phyloP scores from a whole-genome alignment of 1,140 invertebrate species.

The Formica selysi region DNA sequence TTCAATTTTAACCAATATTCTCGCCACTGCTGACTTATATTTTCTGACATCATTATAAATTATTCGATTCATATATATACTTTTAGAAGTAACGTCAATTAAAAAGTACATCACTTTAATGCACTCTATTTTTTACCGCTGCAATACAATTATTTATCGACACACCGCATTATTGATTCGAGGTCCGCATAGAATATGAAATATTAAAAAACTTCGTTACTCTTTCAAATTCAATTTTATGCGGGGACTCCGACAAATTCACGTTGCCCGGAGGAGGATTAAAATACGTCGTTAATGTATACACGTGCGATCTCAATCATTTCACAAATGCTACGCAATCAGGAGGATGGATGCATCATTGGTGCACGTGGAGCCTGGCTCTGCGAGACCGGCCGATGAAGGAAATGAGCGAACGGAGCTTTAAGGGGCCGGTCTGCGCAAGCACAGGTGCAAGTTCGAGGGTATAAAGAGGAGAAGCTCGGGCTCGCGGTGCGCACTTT shows the following conservation, averaged over 20 bases:
- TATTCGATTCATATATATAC: background rate
- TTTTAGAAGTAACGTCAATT: background rate
- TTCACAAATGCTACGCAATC: conserved; percentile 38
- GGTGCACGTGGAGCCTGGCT: conserved; percentile 42
- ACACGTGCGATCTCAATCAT: conserved; percentile 20
- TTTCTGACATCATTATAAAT: no score
- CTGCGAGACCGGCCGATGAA: conserved; percentile 37
- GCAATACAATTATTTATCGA: background rate
- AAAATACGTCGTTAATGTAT: conserved; percentile 8
- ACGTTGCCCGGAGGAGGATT: background rate
- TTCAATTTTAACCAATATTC: no score
- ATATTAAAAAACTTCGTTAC: background rate
- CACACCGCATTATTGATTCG: conserved; percentile 1
- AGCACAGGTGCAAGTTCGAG: conserved; percentile 83
- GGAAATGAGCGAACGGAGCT: conserved; percentile 57
- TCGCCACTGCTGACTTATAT: no score
- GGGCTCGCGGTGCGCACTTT: conserved; percentile 81
- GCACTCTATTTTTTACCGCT: background rate
- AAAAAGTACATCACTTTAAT: background rate
- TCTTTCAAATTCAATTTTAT: conserved; percentile 24
- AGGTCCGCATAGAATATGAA: background rate
- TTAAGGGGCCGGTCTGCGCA: conserved; percentile 79
- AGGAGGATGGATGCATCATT: background rate
- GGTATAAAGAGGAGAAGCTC: conserved; percentile 83
- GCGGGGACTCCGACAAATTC: background rate